Percentiles rank a stretch among this genome's conserved stretches.
Evolutionary conservation across 37 sponge, comb jelly and placozoan genomes (phyloP).

Genomic region (Diacarnus erythraeanus): DNA sequence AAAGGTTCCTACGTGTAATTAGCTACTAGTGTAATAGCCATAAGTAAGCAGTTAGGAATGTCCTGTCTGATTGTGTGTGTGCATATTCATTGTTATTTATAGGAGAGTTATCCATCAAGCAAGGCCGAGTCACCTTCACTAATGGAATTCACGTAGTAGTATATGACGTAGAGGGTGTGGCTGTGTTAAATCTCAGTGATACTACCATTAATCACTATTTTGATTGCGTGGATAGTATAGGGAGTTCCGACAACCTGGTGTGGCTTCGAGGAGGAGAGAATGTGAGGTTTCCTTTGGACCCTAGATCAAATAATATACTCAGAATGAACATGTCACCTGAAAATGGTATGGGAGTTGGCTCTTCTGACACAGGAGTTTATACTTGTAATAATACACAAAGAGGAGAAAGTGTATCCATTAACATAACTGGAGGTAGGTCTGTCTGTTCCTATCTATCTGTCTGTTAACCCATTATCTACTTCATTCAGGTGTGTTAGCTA

Average conservation of each 20-base stretch:
- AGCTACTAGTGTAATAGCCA: too few relatives aligned
- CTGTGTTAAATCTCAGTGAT: background rate
- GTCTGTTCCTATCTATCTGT: too few relatives aligned
- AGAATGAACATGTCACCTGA: background rate
- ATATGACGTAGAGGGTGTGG: background rate
- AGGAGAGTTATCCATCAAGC: too few relatives aligned
- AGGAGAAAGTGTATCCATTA: background rate
- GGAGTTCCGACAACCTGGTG: background rate
- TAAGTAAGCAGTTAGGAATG: too few relatives aligned
- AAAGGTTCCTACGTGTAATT: too few relatives aligned
- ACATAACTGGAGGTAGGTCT: background rate
- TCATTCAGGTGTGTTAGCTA: background rate
- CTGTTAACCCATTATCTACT: background rate
- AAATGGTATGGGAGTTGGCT: background rate
- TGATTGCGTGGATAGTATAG: background rate
- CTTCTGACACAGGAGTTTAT: background rate
- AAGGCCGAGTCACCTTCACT: too few relatives aligned
- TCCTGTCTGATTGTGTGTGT: too few relatives aligned
- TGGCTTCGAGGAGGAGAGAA: conserved; percentile 28
- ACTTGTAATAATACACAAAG: background rate
- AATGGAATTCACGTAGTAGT: too few relatives aligned
- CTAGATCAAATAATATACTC: background rate
- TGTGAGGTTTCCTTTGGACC: background rate
- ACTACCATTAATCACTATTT: background rate
- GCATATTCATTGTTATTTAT: too few relatives aligned